Evolutionary conservation across 2,797 vertebrate species (phyloP).

Genomic region (Alcedo atthis): DNA sequence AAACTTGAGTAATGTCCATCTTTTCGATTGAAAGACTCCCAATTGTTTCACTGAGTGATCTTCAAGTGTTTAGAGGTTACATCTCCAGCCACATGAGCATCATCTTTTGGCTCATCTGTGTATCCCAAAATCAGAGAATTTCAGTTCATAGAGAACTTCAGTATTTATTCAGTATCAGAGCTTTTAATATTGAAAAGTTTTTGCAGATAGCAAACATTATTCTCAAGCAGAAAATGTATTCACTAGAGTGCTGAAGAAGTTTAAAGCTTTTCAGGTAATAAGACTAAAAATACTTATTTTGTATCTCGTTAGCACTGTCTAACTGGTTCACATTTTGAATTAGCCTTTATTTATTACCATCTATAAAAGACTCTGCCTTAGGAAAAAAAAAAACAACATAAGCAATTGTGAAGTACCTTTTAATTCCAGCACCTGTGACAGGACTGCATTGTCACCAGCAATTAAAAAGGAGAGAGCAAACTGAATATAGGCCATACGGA

Average conservation of each 20-base stretch:
- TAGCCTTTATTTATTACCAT: not conserved
- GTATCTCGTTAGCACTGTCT: not conserved
- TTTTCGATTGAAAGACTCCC: not conserved
- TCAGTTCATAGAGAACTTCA: not conserved
- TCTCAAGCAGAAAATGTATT: not conserved
- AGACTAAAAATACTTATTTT: not conserved
- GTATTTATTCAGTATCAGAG: too few species aligned
- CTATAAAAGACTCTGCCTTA: not conserved
- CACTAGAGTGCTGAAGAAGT: not conserved
- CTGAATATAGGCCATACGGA: conserved; percentile 91
- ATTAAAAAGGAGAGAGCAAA: conserved; percentile 93
- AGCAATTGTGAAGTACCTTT: conserved; percentile 84
- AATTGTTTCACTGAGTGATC: not conserved
- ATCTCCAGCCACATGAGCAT: not conserved
- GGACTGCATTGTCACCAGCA: conserved; percentile 84
- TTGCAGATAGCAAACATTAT: not conserved
- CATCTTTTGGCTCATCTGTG: not conserved
- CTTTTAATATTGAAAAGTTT: not conserved
- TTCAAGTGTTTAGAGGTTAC: not conserved
- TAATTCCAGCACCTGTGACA: conserved; percentile 88
- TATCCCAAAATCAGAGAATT: not conserved
- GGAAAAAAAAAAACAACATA: not conserved
- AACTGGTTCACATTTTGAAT: not conserved
- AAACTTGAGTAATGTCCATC: not conserved
- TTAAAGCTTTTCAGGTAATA: not conserved